These are phyloP conservation scores for Pogonus chalceus DNA, from an alignment of 1,140 invertebrate genomes.

Conservation along the genomic window DNA sequence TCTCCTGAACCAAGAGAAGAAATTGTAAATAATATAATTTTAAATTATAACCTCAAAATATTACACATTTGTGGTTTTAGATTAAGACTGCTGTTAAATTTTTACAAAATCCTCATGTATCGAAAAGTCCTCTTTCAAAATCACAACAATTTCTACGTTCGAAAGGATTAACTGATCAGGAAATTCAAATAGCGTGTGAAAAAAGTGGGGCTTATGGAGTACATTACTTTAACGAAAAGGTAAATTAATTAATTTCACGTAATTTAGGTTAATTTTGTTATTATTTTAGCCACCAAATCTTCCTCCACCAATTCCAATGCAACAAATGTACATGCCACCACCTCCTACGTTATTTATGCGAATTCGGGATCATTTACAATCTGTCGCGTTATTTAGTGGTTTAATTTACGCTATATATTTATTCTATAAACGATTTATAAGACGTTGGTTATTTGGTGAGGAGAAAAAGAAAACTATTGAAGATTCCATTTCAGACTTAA, in stretches of 20 bases:
- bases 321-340: background rate
- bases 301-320: conserved; percentile 15
- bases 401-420: conserved; percentile 59
- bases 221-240: conserved; percentile 12
- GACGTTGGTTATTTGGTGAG: conserved; percentile 31
- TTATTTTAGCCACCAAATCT: conserved; percentile 32
- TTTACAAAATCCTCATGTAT: conserved; percentile 72
- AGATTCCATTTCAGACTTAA: conserved; percentile 52
- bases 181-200: conserved; percentile 63
- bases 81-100: conserved; percentile 78
- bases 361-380: conserved; percentile 55
- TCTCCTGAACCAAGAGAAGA: conserved; percentile 14
- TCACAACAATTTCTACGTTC: conserved; percentile 69
- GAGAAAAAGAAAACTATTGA: conserved; percentile 36
- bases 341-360: conserved; percentile 35
- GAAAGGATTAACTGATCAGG: conserved; percentile 72
- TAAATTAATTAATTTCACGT: background rate
- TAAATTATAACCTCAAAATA: background rate
- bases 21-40: conserved; percentile 12
- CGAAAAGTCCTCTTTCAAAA: conserved; percentile 56
- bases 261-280: conserved; percentile 29
- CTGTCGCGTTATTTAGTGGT: conserved; percentile 56
- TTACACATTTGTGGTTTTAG: conserved; percentile 35
- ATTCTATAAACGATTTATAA: conserved; percentile 52
- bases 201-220: conserved; percentile 39